Conservation (phyloP, 2,888 invertebrate species). For the Sclerodermus sp. region DNA sequence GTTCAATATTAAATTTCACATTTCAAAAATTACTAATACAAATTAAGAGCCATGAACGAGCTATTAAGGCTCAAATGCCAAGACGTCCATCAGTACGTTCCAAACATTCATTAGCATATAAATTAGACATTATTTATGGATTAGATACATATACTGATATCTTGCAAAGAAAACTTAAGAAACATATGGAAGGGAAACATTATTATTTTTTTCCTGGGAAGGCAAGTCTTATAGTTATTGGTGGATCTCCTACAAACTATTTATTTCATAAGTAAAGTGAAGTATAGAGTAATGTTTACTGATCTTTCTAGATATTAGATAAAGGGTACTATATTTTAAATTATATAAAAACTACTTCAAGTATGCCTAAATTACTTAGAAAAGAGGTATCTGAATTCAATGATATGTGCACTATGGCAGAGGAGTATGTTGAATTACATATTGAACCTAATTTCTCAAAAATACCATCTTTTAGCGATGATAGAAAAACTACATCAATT, state of each 20-base stretch:
- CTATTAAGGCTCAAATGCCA: constrained; percentile 89
- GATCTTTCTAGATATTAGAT: constrained; percentile 75
- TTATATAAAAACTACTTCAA: constrained; percentile 80
- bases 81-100: constrained; percentile 87
- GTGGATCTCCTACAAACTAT: neutral
- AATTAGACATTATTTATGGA: constrained; percentile 91
- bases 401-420: constrained; percentile 94
- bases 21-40: constrained; percentile 84
- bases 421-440: constrained; percentile 95
- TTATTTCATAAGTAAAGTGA: neutral
- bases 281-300: neutral
- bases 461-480: constrained; percentile 83
- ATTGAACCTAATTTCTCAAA: constrained; percentile 88
- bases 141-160: constrained; percentile 89
- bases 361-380: constrained; percentile 82
- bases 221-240: constrained; percentile 60
- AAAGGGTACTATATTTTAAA: constrained; percentile 85
- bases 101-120: constrained; percentile 86
- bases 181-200: constrained; percentile 90
- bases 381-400: constrained; percentile 92
- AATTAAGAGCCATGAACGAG: constrained; percentile 82
- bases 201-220: constrained; percentile 95
- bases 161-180: constrained; percentile 91
- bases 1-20: constrained; percentile 78
- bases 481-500: constrained; percentile 65